Percentiles rank a stretch among this genome's conserved stretches.
These are phyloP conservation scores for Pogonognathellus flavescens DNA, from an alignment of 1,140 invertebrate species.

Conservation along the genomic window DNA sequence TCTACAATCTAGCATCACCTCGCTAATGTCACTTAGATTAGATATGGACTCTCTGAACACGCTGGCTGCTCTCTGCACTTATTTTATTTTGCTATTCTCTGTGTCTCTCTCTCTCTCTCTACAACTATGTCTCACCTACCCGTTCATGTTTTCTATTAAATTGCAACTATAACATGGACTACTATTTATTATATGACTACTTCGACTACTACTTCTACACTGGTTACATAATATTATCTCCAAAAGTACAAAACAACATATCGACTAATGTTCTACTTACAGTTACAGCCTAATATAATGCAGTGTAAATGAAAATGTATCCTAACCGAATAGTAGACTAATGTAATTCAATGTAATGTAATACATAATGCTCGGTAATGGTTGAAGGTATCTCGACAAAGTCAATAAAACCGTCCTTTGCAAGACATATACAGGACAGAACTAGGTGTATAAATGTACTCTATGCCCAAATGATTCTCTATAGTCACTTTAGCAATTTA, in stretches of 20 bases:
- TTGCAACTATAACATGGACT: no score
- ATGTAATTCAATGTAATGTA: constrained; percentile 44
- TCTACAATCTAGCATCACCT: constrained; percentile 55
- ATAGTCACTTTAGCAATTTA: constrained; percentile 1
- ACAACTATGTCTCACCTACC: background rate
- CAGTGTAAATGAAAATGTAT: background rate
- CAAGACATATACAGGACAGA: background rate
- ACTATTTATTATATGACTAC: no score
- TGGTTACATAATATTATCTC: background rate
- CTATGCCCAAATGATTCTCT: background rate
- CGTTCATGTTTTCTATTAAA: background rate
- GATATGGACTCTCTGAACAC: constrained; percentile 19
- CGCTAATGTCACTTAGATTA: constrained; percentile 56
- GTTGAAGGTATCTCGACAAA: constrained; percentile 12
- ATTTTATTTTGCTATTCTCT: background rate
- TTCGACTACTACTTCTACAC: no score
- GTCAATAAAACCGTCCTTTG: constrained; percentile 7
- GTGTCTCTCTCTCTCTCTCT: background rate
- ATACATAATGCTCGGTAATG: constrained; percentile 40
- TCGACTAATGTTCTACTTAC: constrained; percentile 21
- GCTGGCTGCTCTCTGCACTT: background rate
- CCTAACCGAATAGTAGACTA: constrained; percentile 2
- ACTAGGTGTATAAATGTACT: background rate
- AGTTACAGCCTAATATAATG: constrained; percentile 4
- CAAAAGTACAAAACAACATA: constrained; percentile 3